Evolutionary conservation across 2,797 vertebrate genomes (phyloP).

Genomic region (Lutra lutra): DNA sequence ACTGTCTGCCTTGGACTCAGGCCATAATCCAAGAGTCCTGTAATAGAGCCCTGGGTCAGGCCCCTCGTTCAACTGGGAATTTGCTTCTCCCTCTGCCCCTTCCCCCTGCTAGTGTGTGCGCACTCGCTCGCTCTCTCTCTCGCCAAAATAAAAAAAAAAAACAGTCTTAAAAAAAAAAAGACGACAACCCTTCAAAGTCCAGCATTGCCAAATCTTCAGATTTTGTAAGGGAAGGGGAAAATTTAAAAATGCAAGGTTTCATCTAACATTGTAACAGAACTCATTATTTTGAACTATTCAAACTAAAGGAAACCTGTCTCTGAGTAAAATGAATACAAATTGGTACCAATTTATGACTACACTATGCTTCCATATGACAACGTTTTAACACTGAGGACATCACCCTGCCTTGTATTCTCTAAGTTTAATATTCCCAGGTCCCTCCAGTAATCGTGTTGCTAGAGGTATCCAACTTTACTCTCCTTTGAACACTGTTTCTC

Average conservation of each 20-base stretch:
- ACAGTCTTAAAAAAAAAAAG: neutral
- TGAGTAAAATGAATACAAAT: neutral
- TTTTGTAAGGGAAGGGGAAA: neutral
- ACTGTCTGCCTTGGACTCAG: neutral
- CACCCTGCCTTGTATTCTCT: neutral
- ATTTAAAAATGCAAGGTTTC: neutral
- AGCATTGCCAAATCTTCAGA: neutral
- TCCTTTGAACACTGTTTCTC: neutral
- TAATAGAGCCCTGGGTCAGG: no score
- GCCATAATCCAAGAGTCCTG: neutral
- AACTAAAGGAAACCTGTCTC: neutral
- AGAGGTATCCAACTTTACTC: neutral
- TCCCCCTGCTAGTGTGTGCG: no score
- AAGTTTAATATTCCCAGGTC: neutral
- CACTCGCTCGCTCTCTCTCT: fast-evolving
- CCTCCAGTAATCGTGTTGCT: neutral
- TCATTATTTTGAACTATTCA: neutral
- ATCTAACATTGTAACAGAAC: neutral
- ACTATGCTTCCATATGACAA: neutral
- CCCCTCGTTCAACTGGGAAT: neutral
- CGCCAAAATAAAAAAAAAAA: no score
- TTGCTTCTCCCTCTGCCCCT: neutral
- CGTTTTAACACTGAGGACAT: neutral
- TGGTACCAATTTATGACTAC: neutral
- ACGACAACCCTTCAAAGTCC: neutral